Evolutionary conservation across 2,113 vertebrate genomes (phyloP), one percentile per base, ranked within the genome.

Genomic region (Tenrec ecaudatus): DNA sequence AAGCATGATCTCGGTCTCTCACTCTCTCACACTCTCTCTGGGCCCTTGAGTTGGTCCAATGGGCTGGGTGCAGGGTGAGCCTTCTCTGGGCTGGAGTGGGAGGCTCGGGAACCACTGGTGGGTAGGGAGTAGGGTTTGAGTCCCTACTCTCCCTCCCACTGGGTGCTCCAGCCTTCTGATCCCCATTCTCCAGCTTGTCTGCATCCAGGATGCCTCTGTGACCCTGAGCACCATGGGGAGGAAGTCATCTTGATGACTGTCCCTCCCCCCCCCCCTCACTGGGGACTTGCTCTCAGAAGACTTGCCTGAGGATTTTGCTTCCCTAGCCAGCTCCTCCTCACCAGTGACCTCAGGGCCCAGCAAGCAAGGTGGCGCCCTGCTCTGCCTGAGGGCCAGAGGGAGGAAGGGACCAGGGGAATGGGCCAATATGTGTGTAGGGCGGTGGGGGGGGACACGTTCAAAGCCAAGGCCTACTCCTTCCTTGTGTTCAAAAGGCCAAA

Each of bases 401-500:
- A 87, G 31, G 64, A 80, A 71, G 82, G 94, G 88, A 78, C 85
- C 91, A 86, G 90, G 82, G 84, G 43, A 88, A 58, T 1, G 38
- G 84, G 90, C 75, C 86, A 64, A 86, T 80, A 5, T 73, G 78
- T 76, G 81, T 64, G 75, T 76, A 73, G 47, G 47, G 47, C 47
- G 12, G 47, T 66, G 31, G 69, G 69, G 66, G 8, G 79, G 23
- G 77, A 36, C 38, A 5, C 3, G 29, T 78, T 77, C 64, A 90
- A 71, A 93, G 92, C 58, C 90, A 88, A 83, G 91, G 95, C 69
- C 94, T 69, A 62, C 40, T 69, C 87, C 83, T 90, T 82, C 91
- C 93, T 90, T 84, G 76, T 83, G 82, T 86, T 95, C 69, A 47
- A 75, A 88, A 90, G 92, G 95, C 96, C 96, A 95, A 90, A 94